Evolutionary conservation across 2,888 invertebrate genomes (phyloP), one percentile per base, ranked within the genome.

Genomic region (Cryptocephalus moraei): DNA sequence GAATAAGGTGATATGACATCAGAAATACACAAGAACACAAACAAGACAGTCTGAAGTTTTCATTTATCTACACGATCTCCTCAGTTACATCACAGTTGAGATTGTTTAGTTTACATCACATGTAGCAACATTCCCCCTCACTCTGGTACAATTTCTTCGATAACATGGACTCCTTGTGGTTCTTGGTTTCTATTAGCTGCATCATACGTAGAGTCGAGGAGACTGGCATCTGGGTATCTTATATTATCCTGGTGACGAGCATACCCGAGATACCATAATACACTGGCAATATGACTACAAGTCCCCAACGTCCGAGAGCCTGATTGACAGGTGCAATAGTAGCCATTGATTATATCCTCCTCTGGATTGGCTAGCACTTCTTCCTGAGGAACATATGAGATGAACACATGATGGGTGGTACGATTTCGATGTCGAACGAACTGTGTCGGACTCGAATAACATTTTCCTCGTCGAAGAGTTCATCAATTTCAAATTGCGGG

Each of bases 241-340:
- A 14, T 40, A 40, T 40, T 40, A 12, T 12, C 13, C 14, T 40
- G 40, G 14, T 14, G 22, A 13, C 40, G 14, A 14, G 40, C 40
- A 40, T 40, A 40, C 3, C 40, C 40, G 22, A 40, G 11, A 40
- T 40, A n/a, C 40, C 40, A 36, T 12, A 36, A 36, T 36, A 36
- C 36, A 36, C 36, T 36, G n/a, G 36, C 36, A 36, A 36, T 12
- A 36, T 36, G 36, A 11, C 11, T 12, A 36, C 36, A 36, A 11
- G 34, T 10, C 8, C 43, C 43, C 2, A 32, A 13, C 9, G 43
- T 43, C 11, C 9, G 33, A 11, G 43, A 33, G 32, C 43, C 43
- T n/a, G n/a, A 10, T 43, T 14, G 9, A 11, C 43, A 43, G 34
- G 22, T 43, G 36, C 43, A 43, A 36, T 43, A 36, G n/a, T 43